Base-by-base conservation (phyloP, 2,888 invertebrate genomes). In the Drosophila niveifrons region DNA sequence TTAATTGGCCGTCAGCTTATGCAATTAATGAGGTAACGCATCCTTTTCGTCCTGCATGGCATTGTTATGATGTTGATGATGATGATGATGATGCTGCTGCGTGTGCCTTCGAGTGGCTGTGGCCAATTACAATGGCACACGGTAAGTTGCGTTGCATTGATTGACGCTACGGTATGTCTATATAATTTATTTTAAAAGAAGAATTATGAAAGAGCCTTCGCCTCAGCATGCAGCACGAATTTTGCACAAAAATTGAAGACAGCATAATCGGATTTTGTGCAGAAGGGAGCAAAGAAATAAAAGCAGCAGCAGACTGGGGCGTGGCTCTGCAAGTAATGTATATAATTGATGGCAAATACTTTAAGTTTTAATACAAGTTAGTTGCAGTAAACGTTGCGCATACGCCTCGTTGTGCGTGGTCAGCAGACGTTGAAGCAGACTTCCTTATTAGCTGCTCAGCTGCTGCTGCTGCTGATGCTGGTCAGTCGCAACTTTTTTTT, bases 391-490 rank as follows among this genome's bases (percentile, higher is more conserved):
- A 46, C 70, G 56, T 75, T 78, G 69, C 72, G 58, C 72, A 78
- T 75, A 75, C 68, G 67, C 75, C 59, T 55, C 68, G 62, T 66
- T 73, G 62, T 75, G 85, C 82, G 48, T 56, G 82, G 77, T 82
- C 85, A 79, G 85, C 88, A 78, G 69, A 65, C 63, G 46, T 52
- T 43, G 50, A 50, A 31, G 46, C 57, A 46, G 47, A 63, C 47
- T 31, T 77, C 28, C 78, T 73, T 76, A 78, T 78, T 80, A 88
- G 86, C 83, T 65, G 23, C 23, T 23, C 23, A 88, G 86, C 83
- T 65, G 23, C 23, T 23, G 6, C 6, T 23, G 64, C 39, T 55
- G 66, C 39, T 13, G 39, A 13, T 41, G 39, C 8, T 13, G n/a
- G 52, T 51, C 67, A 76, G 73, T 23, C 76, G 46, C 31, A 76